Evolutionary conservation across 2,888 invertebrate genomes (phyloP).

Genomic region (Napeogenes inachia): DNA sequence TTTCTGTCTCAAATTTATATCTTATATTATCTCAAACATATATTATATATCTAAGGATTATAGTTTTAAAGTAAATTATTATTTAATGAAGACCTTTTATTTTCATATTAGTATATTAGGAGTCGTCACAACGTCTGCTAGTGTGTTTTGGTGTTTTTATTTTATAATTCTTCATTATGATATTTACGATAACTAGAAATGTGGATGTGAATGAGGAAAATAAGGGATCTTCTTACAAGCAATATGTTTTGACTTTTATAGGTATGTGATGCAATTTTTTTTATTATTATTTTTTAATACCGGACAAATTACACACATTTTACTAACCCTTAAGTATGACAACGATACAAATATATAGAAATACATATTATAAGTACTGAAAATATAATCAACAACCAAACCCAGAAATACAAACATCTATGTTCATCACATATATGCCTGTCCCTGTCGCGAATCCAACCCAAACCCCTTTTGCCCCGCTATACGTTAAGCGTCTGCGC

Average conservation of each 20-base stretch:
- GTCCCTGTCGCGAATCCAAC: too few relatives aligned
- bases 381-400: too few relatives aligned
- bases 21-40: conserved; percentile 4
- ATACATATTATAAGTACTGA: too few relatives aligned
- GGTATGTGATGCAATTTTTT: conserved; percentile 38
- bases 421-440: too few relatives aligned
- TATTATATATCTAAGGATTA: conserved; percentile 12
- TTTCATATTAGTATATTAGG: conserved; percentile 13
- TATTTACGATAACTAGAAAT: conserved; percentile 40
- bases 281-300: not conserved
- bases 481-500: too few relatives aligned
- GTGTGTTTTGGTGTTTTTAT: conserved; percentile 19
- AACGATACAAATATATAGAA: too few relatives aligned
- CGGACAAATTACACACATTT: too few relatives aligned
- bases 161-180: conserved; percentile 38
- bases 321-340: too few relatives aligned
- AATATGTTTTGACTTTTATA: conserved; percentile 41
- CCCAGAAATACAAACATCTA: too few relatives aligned
- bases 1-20: conserved; percentile 14
- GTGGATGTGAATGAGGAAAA: conserved; percentile 25
- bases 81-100: not conserved
- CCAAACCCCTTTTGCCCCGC: too few relatives aligned
- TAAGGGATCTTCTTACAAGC: conserved; percentile 41
- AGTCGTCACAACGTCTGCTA: conserved; percentile 3
- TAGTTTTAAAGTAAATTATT: conserved; percentile 5